Evolutionary conservation across 2,797 vertebrate genomes (phyloP), one percentile per base, ranked within the genome.

Genomic region (Protonibea diacanthus): DNA sequence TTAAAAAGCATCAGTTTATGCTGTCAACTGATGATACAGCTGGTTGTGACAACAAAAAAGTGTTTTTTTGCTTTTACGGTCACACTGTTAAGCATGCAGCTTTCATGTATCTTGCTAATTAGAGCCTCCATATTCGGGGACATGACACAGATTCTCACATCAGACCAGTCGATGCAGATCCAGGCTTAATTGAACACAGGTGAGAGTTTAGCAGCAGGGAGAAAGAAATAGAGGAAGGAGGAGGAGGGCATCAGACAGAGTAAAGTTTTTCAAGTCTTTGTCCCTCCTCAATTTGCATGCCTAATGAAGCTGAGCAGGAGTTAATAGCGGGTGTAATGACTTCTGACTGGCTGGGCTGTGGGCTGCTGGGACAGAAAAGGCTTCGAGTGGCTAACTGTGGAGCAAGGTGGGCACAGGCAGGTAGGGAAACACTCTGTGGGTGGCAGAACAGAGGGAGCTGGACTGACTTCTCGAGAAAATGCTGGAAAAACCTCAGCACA

Each of bases 251-350:
- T 87, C 81, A 88, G 85, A 90, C 67, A 95, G 94, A 95, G 91
- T 81, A 93, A 96, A 97, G 96, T 94, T 95, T 95, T 95, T 88
- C 93, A 93, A 95, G 93, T 94, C 93, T 89, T 94, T 94, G 92
- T 85, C 86, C 95, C 94, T 96, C 95, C 96, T 96, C 96, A 96
- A 97, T 98, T 97, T 97, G 95, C 96, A 97, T 97, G 96, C 95
- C 95, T 98, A 99, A 99, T 98, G 98, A 98, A 96, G 96, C 97
- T 95, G 89, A 97, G 96, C 96, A 95, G 95, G 96, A 99, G 97
- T 97, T 98, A 99, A 99, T 98, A 98, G 97, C 88, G 96, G 96
- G 96, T 98, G 96, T 98, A 99, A 98, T 98, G 97, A 97, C 97
- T 97, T 98, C 97, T 98, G 97, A 98, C 97, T 97, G 96, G 96